Conservation (phyloP, 2,888 invertebrate species). For the Cheilosia variabilis region DNA sequence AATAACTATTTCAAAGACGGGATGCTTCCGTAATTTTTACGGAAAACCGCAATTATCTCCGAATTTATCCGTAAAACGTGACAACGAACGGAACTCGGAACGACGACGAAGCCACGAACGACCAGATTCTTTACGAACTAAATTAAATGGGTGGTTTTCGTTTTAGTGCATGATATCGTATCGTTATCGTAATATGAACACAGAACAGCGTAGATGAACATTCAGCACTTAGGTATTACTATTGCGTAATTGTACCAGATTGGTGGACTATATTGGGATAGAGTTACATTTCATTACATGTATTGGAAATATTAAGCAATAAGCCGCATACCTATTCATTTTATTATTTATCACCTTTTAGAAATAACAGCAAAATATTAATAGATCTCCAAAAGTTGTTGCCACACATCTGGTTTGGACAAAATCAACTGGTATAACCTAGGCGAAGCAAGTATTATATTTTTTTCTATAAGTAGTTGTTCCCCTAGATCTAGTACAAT, state of each 20-base stretch:
- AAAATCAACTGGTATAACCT: no score
- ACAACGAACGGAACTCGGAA: slow-evolving; percentile 62
- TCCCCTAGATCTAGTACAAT: no score
- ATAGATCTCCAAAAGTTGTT: no score
- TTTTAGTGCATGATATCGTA: not conserved
- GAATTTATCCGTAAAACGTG: slow-evolving; percentile 67
- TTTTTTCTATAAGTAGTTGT: no score
- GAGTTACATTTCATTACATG: not conserved
- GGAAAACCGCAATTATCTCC: slow-evolving; percentile 55
- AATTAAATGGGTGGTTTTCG: slow-evolving; percentile 26
- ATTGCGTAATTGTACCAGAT: slow-evolving; percentile 24
- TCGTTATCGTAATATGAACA: slow-evolving; percentile 17
- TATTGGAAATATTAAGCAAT: not conserved
- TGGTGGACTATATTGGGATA: not conserved
- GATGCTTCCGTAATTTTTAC: slow-evolving; percentile 33
- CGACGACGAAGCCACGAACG: slow-evolving; percentile 70
- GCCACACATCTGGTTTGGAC: no score
- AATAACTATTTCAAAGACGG: slow-evolving; percentile 15
- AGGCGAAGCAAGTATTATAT: no score
- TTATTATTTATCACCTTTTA: no score
- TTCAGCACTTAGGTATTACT: slow-evolving; percentile 35
- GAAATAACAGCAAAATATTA: no score
- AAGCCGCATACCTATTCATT: no score
- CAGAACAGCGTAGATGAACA: slow-evolving; percentile 29
- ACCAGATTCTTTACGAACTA: slow-evolving; percentile 60